These are phyloP conservation scores for Chrysolina haemoptera DNA, from an alignment of 2,888 invertebrate genomes.

Conservation along the genomic window DNA sequence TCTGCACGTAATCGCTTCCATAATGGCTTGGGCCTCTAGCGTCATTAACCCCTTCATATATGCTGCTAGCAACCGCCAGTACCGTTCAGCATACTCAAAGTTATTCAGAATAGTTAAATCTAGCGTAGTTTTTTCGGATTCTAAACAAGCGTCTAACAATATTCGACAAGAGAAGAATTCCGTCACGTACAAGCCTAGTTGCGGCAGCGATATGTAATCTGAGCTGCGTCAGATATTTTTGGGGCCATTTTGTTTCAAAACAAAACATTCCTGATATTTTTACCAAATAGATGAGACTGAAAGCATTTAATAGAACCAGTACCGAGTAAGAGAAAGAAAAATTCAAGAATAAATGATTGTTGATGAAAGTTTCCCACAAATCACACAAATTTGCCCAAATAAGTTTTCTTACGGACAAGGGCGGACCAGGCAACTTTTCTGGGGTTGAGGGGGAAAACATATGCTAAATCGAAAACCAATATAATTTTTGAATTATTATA, in stretches of 20 bases:
- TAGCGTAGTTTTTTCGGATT: slow-evolving; percentile 62
- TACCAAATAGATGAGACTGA: slow-evolving; percentile 20
- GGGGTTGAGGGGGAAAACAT: too few species aligned
- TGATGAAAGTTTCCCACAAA: background rate
- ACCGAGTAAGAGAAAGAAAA: background rate
- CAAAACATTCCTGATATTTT: slow-evolving; percentile 16
- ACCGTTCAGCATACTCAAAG: slow-evolving; percentile 76
- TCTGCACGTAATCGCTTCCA: slow-evolving; percentile 87
- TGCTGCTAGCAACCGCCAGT: slow-evolving; percentile 90
- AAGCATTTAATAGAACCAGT: slow-evolving; percentile 8
- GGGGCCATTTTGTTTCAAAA: slow-evolving; percentile 17
- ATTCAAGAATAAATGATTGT: background rate
- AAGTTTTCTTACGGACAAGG: too few species aligned
- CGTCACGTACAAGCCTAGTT: slow-evolving; percentile 55
- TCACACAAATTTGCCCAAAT: too few species aligned
- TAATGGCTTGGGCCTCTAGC: slow-evolving; percentile 91
- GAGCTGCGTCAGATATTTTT: background rate
- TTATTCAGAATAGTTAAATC: slow-evolving; percentile 68
- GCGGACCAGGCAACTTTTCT: too few species aligned
- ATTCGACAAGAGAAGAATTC: slow-evolving; percentile 58
- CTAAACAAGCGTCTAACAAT: slow-evolving; percentile 58
- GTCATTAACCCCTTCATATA: slow-evolving; percentile 93
- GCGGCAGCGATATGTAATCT: background rate
- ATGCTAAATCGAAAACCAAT: too few species aligned
- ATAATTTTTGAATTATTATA: too few species aligned